A percentile compares a stretch with the other conserved stretches of the same genome.
Conservation (phyloP, 2,888 invertebrate genomes). For the Plagiodera versicolora region DNA sequence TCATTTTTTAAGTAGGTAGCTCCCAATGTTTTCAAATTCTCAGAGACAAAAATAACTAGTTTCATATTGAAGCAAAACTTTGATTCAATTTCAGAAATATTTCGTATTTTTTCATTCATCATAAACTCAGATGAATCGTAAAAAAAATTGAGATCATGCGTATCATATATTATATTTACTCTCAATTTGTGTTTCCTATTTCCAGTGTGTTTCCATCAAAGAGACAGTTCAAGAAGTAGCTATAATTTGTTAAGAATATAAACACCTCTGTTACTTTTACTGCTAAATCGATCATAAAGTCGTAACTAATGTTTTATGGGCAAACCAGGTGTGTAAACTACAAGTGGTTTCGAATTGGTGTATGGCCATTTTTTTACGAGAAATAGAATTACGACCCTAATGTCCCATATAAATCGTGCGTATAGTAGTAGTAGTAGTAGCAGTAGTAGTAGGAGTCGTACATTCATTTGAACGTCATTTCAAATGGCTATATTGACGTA, state of each 20-base stretch:
- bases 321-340: slow-evolving; percentile 46
- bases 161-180: too few relatives aligned
- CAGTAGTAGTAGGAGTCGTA: not conserved
- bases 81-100: too few relatives aligned
- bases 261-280: slow-evolving; percentile 53
- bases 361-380: slow-evolving; percentile 26
- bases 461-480: not conserved
- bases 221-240: slow-evolving; percentile 39
- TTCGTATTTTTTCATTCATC: too few relatives aligned
- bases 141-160: too few relatives aligned
- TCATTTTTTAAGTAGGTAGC: too few relatives aligned
- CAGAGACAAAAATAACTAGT: too few relatives aligned
- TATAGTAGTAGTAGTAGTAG: not conserved
- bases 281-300: slow-evolving; percentile 54
- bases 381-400: slow-evolving; percentile 15
- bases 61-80: too few relatives aligned
- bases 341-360: slow-evolving; percentile 50
- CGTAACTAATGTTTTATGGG: slow-evolving; percentile 52
- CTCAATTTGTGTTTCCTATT: too few relatives aligned
- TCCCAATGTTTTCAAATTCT: too few relatives aligned
- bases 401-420: slow-evolving; percentile 5
- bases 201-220: not conserved
- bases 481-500: not conserved
- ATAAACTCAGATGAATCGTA: too few relatives aligned
- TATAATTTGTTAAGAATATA: slow-evolving; percentile 54